Percentiles rank a stretch among this genome's conserved stretches.
phyloP scores from a whole-genome alignment of 2,888 invertebrate species.

The Panorpa germanica region DNA sequence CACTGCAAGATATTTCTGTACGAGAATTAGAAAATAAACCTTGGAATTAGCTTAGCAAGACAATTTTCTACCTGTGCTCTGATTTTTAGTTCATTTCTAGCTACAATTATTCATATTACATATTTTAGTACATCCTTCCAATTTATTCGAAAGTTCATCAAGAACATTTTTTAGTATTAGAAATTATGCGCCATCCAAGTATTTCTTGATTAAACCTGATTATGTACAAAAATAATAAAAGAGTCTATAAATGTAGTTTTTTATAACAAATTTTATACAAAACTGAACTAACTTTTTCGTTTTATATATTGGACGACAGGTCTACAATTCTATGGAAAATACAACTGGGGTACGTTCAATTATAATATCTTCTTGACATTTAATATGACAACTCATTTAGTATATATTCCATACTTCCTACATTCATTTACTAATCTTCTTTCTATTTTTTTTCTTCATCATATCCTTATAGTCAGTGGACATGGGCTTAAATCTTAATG shows the following conservation, averaged over 20 bases:
- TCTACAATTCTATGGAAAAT: slow-evolving; percentile 48
- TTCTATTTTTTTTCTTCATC: background rate
- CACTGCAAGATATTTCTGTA: too few species aligned
- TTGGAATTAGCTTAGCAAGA: too few species aligned
- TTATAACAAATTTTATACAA: slow-evolving; percentile 1
- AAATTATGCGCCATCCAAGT: too few species aligned
- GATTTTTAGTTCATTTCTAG: too few species aligned
- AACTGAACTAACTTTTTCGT: background rate
- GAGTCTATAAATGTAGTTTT: slow-evolving; percentile 3
- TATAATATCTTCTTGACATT: slow-evolving; percentile 4
- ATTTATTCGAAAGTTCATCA: too few species aligned
- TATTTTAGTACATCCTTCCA: too few species aligned
- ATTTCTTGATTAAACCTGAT: too few species aligned
- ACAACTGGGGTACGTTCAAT: slow-evolving; percentile 32
- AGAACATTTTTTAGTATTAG: too few species aligned
- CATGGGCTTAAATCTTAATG: slow-evolving; percentile 20
- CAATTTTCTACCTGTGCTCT: too few species aligned
- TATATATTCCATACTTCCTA: background rate
- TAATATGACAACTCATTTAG: background rate
- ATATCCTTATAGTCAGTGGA: slow-evolving; percentile 18
- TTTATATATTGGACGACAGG: slow-evolving; percentile 19
- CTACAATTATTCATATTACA: too few species aligned
- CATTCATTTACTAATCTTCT: background rate
- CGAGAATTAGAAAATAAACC: too few species aligned
- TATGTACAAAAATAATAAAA: too few species aligned